Conservation (phyloP, 2,888 invertebrate genomes). For the Scaptodrosophila latifasciaeformis region DNA sequence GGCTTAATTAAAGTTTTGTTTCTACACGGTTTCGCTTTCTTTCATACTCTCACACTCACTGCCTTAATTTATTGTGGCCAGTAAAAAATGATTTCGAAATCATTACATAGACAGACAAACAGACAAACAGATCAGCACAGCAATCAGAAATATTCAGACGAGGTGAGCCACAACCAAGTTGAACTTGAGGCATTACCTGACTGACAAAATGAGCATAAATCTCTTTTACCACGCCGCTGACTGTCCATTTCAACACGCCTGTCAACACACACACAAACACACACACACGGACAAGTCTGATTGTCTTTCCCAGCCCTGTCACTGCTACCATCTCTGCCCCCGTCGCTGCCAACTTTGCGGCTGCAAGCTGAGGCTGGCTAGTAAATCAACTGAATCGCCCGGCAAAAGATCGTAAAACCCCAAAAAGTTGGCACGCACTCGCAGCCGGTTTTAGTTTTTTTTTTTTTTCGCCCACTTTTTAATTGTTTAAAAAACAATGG, state of each 20-base stretch:
- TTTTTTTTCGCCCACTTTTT: conserved; percentile 35
- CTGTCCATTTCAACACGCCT: conserved; percentile 64
- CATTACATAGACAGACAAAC: conserved; percentile 38
- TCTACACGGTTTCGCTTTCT: conserved; percentile 17
- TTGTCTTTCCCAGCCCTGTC: background rate
- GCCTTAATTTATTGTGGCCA: conserved; percentile 46
- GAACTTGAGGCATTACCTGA: conserved; percentile 16
- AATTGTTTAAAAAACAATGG: conserved; percentile 72
- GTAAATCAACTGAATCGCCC: conserved; percentile 64
- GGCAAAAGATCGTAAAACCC: conserved; percentile 46
- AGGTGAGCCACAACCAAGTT: background rate
- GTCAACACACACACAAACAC: conserved; percentile 59
- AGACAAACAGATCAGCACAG: too few relatives aligned
- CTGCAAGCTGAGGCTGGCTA: conserved; percentile 41
- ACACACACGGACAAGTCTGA: conserved; percentile 5
- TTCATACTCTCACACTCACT: background rate
- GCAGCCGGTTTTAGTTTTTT: conserved; percentile 29
- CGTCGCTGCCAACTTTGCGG: background rate
- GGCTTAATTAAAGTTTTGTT: conserved; percentile 62
- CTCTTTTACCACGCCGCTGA: conserved; percentile 63
- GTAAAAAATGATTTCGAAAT: conserved; percentile 55
- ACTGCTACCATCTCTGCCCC: background rate
- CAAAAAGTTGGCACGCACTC: conserved; percentile 36
- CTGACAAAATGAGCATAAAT: conserved; percentile 67
- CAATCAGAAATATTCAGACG: too few relatives aligned